A percentile compares a stretch with the other conserved stretches of the same genome.
Conservation (phyloP, 2,113 vertebrate genomes). For the Macaca nemestrina region DNA sequence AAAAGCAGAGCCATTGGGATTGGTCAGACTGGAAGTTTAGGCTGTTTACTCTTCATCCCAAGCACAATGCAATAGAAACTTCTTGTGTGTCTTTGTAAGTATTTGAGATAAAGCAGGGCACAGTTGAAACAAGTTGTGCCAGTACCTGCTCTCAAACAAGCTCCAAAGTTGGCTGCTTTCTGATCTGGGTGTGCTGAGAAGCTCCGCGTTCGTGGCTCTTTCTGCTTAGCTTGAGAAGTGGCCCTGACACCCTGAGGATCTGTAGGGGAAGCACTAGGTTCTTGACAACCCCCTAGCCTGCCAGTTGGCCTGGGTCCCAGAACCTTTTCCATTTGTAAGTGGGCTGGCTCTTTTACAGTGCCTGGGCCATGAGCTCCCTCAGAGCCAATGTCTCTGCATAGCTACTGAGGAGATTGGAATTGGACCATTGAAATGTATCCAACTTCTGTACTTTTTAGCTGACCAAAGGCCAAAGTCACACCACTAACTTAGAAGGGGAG, state of each 20-base stretch:
- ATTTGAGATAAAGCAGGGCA: not conserved
- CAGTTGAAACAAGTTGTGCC: not conserved
- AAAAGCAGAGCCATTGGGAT: not conserved
- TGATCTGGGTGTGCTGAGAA: not conserved
- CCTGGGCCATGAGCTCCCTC: slow-evolving; percentile 49
- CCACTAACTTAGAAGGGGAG: slow-evolving; percentile 59
- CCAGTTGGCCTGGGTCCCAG: slow-evolving; percentile 78
- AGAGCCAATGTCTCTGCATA: slow-evolving; percentile 46
- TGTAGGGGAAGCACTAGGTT: slow-evolving; percentile 68
- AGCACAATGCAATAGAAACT: not conserved
- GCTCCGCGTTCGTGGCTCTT: slow-evolving; percentile 24
- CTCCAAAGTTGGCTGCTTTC: not conserved
- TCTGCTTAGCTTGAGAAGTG: slow-evolving; percentile 55
- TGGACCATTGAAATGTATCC: slow-evolving; percentile 67
- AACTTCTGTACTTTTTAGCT: slow-evolving; percentile 66
- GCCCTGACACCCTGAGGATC: slow-evolving; percentile 68
- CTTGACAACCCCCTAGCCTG: slow-evolving; percentile 71
- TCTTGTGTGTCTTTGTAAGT: not conserved
- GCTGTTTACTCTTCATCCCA: not conserved
- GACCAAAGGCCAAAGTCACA: slow-evolving; percentile 66
- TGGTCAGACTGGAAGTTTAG: not conserved
- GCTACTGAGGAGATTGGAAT: slow-evolving; percentile 67
- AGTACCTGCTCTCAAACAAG: not conserved
- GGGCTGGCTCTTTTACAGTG: slow-evolving; percentile 69
- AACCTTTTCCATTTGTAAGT: slow-evolving; percentile 78